Percentiles rank a stretch among this genome's conserved stretches.
phyloP scores from a whole-genome alignment of 2,797 vertebrate genomes.

The Delichon dasypus region DNA sequence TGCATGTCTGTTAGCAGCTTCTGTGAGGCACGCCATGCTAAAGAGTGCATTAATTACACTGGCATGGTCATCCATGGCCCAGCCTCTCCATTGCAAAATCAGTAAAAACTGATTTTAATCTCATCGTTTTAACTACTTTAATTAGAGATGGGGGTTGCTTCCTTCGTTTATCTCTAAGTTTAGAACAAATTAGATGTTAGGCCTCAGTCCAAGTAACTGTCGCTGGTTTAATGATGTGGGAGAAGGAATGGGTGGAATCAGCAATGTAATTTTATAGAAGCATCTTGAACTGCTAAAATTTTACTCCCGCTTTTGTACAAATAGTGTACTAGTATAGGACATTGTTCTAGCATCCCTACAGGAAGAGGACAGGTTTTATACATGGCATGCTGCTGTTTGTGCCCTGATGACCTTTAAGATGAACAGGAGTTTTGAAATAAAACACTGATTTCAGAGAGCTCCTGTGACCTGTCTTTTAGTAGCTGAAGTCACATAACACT shows the following conservation, averaged over 20 bases:
- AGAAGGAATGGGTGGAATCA: not conserved
- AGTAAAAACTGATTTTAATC: not conserved
- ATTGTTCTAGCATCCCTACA: not conserved
- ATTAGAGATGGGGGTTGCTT: not conserved
- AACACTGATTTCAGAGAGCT: not conserved
- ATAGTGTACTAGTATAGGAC: not conserved
- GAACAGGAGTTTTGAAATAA: not conserved
- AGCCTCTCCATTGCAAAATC: not conserved
- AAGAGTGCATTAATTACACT: not conserved
- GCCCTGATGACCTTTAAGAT: not conserved
- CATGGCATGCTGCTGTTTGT: not conserved
- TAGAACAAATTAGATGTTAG: not conserved
- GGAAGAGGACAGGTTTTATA: not conserved
- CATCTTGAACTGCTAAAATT: not conserved
- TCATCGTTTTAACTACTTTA: not conserved
- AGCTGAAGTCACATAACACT: not conserved
- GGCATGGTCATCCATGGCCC: accelerated
- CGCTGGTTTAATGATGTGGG: not conserved
- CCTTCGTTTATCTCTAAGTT: not conserved
- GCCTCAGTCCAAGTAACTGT: not conserved
- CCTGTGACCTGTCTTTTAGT: not conserved
- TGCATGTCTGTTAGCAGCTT: not conserved
- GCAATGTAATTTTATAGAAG: not conserved
- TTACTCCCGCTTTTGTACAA: not conserved
- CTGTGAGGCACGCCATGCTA: not conserved